These are phyloP conservation scores for Gymnocephalus cernua DNA, from an alignment of 2,113 vertebrate genomes.

Conservation along the genomic window DNA sequence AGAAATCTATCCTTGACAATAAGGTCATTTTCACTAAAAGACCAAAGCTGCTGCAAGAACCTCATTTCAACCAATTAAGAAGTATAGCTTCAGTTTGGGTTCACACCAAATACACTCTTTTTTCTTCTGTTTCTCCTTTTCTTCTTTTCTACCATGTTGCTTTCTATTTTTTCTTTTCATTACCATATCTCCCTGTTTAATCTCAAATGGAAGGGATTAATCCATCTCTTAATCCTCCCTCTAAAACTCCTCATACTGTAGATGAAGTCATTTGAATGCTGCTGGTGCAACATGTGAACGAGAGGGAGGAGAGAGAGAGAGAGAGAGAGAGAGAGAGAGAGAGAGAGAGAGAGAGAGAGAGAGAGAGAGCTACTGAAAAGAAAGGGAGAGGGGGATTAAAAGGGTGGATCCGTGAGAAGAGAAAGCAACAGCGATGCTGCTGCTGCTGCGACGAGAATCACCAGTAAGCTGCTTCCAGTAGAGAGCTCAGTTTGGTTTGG, in stretches of 20 bases:
- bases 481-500: background rate
- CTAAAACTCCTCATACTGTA: slow-evolving; percentile 54
- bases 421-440: background rate
- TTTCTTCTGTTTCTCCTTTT: background rate
- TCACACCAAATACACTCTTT: background rate
- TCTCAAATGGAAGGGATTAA: slow-evolving; percentile 78
- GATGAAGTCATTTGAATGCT: slow-evolving; percentile 65
- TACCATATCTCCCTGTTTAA: slow-evolving; percentile 68
- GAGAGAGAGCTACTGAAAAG: slow-evolving; percentile 8
- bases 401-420: slow-evolving; percentile 8
- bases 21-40: background rate
- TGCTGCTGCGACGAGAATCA: slow-evolving; percentile 19
- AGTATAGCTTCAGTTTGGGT: background rate
- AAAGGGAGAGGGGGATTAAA: slow-evolving; percentile 50
- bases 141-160: background rate
- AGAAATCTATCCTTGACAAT: background rate
- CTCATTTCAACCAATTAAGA: background rate
- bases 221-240: slow-evolving; percentile 71
- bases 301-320: background rate
- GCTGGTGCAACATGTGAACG: slow-evolving; percentile 38
- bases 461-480: background rate
- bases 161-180: slow-evolving; percentile 21
- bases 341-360: background rate
- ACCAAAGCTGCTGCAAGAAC: background rate
- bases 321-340: slow-evolving; percentile 13